Base-by-base conservation (phyloP, 2,113 vertebrate species). In the Thamnaconus septentrionalis region DNA sequence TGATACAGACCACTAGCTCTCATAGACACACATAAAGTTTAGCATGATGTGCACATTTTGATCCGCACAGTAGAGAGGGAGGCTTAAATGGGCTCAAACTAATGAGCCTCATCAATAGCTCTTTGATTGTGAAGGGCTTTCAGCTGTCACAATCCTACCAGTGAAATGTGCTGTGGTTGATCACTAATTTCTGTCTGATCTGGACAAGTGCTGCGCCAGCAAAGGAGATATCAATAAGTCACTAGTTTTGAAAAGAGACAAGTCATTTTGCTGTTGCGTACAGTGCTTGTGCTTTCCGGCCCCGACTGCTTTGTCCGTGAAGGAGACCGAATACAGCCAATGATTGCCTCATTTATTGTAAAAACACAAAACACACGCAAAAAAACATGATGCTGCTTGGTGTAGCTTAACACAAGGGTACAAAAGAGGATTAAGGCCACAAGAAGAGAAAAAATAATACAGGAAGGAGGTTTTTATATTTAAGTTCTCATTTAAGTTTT, bases 81-180 rank as follows among this genome's bases (percentile, higher is more conserved):
- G 64, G 82, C 82, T 84, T 78, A 79, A 69, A 82, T 64, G 64
- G 62, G 68, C 71, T 76, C 66, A 78, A 63, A 78, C 69, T 81
- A 82, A 90, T 86, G 83, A 75, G 77, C 71, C 55, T 50, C 70
- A 79, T 90, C 83, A 72, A 75, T 86, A 81, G 71, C 67, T 82
- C 72, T 85, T 68, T 75, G 79, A 81, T 81, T 85, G 76, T 80
- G 78, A 66, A 74, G 71, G 75, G 55, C 78, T 74, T 66, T 81
- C 82, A 77, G 68, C 78, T 82, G 84, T 80, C 80, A 84, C 77
- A 73, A 80, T 70, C 81, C 75, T 80, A 84, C 87, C 83, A 83
- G 83, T 70, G 76, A 79, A 81, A 83, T 81, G 82, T 75, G 59
- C 76, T 73, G 59, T 71, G 77, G 65, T 63, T 78, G 73, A 61